phyloP scores from a whole-genome alignment of 2,797 vertebrate species.

The Mico argentatus region DNA sequence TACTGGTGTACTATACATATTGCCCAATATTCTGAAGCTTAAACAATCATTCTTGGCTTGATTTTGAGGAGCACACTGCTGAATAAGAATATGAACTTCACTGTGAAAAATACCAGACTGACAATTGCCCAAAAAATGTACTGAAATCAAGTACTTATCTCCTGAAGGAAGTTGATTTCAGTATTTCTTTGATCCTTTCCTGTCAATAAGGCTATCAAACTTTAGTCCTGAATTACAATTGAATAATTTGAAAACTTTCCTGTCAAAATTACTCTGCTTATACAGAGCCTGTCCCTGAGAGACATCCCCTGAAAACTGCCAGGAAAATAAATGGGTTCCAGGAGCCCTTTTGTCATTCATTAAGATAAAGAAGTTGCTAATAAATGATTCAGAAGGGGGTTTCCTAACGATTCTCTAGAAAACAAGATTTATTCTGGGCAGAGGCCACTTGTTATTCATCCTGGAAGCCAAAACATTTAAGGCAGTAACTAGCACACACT shows the following conservation, averaged over 20 bases:
- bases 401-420: slow-evolving; percentile 34
- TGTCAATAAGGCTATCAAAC: slow-evolving; percentile 16
- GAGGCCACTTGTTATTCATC: background rate
- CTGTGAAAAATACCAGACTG: background rate
- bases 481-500: background rate
- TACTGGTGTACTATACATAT: background rate
- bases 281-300: background rate
- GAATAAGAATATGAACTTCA: background rate
- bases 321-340: background rate
- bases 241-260: slow-evolving; percentile 17
- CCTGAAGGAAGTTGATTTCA: slow-evolving; percentile 18
- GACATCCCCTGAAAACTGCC: background rate
- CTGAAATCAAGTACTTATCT: slow-evolving; percentile 16
- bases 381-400: background rate
- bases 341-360: background rate
- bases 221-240: slow-evolving; percentile 14
- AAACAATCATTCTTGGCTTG: background rate
- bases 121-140: slow-evolving; percentile 4
- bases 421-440: background rate
- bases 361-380: slow-evolving; percentile 13
- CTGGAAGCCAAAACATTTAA: slow-evolving; percentile 21
- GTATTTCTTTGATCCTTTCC: background rate
- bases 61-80: slow-evolving; percentile 21
- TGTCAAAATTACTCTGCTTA: background rate
- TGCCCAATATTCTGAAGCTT: background rate